Conservation (phyloP, 2,797 vertebrate species). For the Etheostoma perlongum region DNA sequence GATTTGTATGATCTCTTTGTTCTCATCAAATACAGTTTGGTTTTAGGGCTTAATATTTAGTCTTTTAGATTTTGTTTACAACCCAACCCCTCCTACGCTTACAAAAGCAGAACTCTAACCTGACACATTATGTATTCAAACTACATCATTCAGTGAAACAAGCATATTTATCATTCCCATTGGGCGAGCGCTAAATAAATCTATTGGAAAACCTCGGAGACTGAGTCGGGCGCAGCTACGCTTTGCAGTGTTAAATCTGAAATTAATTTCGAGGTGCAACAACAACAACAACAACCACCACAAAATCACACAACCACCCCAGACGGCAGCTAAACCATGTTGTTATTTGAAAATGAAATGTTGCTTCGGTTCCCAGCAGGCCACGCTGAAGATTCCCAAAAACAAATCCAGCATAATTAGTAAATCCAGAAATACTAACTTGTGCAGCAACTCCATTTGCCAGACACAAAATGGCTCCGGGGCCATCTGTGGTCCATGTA, state of each 20-base stretch:
- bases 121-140: slow-evolving; percentile 47
- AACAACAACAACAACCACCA: slow-evolving; percentile 42
- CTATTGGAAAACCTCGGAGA: slow-evolving; percentile 57
- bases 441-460: slow-evolving; percentile 13
- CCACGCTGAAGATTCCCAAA: slow-evolving; percentile 47
- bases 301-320: slow-evolving; percentile 23
- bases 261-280: slow-evolving; percentile 14
- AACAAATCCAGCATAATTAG: slow-evolving; percentile 56
- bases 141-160: slow-evolving; percentile 67
- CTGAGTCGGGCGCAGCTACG: slow-evolving; percentile 15
- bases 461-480: background rate
- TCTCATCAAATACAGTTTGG: background rate
- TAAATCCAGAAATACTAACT: slow-evolving; percentile 36
- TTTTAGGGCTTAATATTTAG: background rate
- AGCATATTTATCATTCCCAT: slow-evolving; percentile 65
- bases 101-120: slow-evolving; percentile 11
- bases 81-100: background rate
- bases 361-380: slow-evolving; percentile 49
- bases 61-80: background rate
- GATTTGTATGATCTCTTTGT: background rate
- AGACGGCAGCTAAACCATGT: slow-evolving; percentile 35
- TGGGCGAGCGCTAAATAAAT: slow-evolving; percentile 38
- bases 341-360: slow-evolving; percentile 54
- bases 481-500: slow-evolving; percentile 1
- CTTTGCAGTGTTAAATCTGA: slow-evolving; percentile 40